phyloP scores from a whole-genome alignment of 2,888 invertebrate species.

The Nipponacmea schrenckii region DNA sequence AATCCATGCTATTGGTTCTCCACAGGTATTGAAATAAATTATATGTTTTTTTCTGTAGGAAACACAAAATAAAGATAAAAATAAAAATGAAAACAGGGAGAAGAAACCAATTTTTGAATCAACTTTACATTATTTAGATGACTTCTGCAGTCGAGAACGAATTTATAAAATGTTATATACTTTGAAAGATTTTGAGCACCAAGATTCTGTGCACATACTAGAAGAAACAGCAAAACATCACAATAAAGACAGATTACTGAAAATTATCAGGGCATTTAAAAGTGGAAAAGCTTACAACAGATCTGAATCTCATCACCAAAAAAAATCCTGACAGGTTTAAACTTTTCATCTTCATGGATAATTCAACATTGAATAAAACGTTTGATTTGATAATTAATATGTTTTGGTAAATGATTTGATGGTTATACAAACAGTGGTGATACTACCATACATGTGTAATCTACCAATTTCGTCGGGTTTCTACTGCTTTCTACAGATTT shows the following conservation, averaged over 20 bases:
- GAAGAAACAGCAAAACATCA: conserved; percentile 26
- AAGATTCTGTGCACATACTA: conserved; percentile 29
- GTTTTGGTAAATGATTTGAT: too few relatives aligned
- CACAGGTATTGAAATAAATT: too few relatives aligned
- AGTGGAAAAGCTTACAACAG: conserved; percentile 33
- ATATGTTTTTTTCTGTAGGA: background rate
- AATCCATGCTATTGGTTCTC: too few relatives aligned
- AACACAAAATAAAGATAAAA: background rate
- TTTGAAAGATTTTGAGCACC: conserved; percentile 28
- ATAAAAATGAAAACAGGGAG: conserved; percentile 7
- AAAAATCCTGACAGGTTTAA: background rate
- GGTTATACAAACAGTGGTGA: too few relatives aligned
- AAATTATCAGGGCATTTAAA: conserved; percentile 37
- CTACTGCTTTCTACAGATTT: too few relatives aligned
- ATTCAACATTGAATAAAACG: too few relatives aligned
- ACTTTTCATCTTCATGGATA: too few relatives aligned
- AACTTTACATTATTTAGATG: conserved; percentile 40
- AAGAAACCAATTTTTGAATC: background rate
- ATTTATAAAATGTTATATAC: conserved; percentile 37
- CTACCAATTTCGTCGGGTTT: too few relatives aligned
- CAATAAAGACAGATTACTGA: conserved; percentile 34
- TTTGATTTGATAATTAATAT: too few relatives aligned
- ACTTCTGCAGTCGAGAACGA: conserved; percentile 38
- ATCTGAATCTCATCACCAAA: conserved; percentile 16
- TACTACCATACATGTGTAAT: too few relatives aligned